Evolutionary conservation across 2,113 vertebrate species (phyloP), one percentile per base, ranked within the genome.

Genomic region (Tiliqua scincoides): DNA sequence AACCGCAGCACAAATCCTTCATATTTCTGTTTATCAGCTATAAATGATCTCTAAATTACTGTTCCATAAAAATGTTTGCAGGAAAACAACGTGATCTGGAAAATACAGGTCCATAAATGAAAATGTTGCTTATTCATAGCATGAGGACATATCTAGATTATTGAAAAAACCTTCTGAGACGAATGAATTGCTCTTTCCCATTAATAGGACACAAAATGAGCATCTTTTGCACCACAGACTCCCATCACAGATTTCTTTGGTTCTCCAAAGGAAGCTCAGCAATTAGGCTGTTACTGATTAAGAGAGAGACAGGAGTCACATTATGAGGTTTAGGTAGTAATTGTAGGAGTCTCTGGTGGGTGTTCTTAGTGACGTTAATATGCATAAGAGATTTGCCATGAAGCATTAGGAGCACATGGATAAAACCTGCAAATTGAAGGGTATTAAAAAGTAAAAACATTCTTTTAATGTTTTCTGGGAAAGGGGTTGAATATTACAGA

Each of bases 321-420:
- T 1, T 59, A 43, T 23, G 15, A 21, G 71, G 61, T 23, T 71
- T 0, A 2, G 32, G 77, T 63, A 75, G 43, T 37, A 37, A 1
- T 2, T 0, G 30, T 0, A 0, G 9, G 62, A 7, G 25, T 12
- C 87, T 82, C n/a, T 37, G 20, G 52, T 30, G 70, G 75, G 54
- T 3, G 9, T n/a, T n/a, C 1, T 8, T 25, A 6, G 8, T 0
- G 57, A 7, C 6, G 1, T 0, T 0, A 62, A 32, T 12, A 72
- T 61, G 48, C 35, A 7, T 15, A 20, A 59, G 1, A 5, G 0
- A 79, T 35, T 57, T 37, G 9, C 25, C 18, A 8, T n/a, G 52
- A 37, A 79, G 1, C 32, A 15, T 20, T 0, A 74, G 0, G 11
- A 40, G 2, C 83, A 27, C 3, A 2, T 48, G 61, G 10, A 14